These are phyloP conservation scores for Dicrurus megarhynchus DNA, from an alignment of 2,113 vertebrate species.

Conservation along the genomic window DNA sequence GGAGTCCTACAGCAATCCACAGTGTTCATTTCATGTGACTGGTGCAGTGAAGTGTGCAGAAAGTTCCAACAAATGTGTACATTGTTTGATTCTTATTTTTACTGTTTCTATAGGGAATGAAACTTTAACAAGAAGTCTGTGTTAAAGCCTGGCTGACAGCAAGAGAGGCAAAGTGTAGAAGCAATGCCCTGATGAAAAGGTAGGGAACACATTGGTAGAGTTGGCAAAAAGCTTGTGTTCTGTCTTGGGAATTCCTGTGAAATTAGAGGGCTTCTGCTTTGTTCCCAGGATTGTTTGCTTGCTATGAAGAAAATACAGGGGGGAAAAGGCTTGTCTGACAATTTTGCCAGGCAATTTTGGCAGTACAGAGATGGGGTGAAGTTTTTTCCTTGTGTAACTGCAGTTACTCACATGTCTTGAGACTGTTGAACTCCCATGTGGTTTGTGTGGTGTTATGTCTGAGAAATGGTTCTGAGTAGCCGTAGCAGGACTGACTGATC, in stretches of 20 bases:
- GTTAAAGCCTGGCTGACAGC: conserved; percentile 16
- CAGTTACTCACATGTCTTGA: neutral
- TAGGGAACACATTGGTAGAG: neutral
- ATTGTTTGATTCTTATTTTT: conserved; percentile 11
- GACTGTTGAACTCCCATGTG: neutral
- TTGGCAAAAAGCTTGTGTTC: neutral
- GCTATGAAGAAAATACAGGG: neutral
- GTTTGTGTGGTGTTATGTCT: neutral
- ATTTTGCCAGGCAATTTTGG: neutral
- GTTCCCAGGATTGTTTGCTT: neutral
- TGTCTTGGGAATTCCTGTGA: neutral
- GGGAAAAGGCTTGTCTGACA: neutral
- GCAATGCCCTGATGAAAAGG: conserved; percentile 62
- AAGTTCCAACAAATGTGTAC: neutral
- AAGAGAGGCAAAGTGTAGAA: neutral
- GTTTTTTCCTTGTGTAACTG: neutral
- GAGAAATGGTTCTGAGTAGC: neutral
- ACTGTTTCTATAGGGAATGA: conserved; percentile 51
- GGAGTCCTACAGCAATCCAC: neutral
- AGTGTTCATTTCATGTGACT: neutral
- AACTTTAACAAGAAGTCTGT: conserved; percentile 12
- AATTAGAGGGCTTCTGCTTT: neutral
- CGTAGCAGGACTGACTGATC: neutral
- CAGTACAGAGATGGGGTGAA: neutral
- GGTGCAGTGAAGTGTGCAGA: neutral